These are phyloP conservation scores for Dioctria rufipes DNA, from an alignment of 2,888 invertebrate species.

Conservation along the genomic window DNA sequence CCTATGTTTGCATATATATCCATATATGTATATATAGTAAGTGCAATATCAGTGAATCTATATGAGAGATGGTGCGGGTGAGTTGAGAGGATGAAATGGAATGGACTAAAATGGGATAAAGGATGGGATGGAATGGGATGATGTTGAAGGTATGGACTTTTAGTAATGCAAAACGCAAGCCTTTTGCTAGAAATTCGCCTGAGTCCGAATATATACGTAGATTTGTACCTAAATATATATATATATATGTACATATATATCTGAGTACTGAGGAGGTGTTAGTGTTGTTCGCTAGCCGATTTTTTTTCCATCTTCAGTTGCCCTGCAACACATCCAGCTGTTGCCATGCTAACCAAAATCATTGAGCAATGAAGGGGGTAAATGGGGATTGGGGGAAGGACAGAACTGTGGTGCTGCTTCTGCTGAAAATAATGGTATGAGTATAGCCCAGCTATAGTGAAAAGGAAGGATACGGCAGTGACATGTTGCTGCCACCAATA, in stretches of 20 bases:
- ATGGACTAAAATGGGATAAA: too few species aligned
- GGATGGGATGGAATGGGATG: neutral
- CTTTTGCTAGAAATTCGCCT: slow-evolving; percentile 39
- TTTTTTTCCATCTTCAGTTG: slow-evolving; percentile 46
- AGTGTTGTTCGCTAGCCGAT: slow-evolving; percentile 41
- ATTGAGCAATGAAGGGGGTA: slow-evolving; percentile 35
- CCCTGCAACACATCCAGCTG: slow-evolving; percentile 46
- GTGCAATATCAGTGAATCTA: slow-evolving; percentile 43
- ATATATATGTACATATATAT: too few species aligned
- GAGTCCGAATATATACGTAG: neutral
- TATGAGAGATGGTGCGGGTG: neutral
- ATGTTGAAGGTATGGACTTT: slow-evolving; percentile 25
- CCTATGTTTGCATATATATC: too few species aligned
- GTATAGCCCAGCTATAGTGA: slow-evolving; percentile 21
- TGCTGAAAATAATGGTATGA: neutral
- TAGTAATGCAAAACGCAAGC: slow-evolving; percentile 47
- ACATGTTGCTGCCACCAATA: slow-evolving; percentile 45
- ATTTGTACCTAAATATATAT: neutral
- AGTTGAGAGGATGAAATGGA: too few species aligned
- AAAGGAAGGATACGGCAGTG: slow-evolving; percentile 46
- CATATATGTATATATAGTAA: neutral
- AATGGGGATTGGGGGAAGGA: neutral
- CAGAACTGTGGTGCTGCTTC: neutral
- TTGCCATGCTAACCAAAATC: slow-evolving; percentile 54
- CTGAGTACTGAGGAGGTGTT: slow-evolving; percentile 28